These are phyloP conservation scores for Drosophila colorata DNA, from an alignment of 2,888 invertebrate species.

Conservation along the genomic window DNA sequence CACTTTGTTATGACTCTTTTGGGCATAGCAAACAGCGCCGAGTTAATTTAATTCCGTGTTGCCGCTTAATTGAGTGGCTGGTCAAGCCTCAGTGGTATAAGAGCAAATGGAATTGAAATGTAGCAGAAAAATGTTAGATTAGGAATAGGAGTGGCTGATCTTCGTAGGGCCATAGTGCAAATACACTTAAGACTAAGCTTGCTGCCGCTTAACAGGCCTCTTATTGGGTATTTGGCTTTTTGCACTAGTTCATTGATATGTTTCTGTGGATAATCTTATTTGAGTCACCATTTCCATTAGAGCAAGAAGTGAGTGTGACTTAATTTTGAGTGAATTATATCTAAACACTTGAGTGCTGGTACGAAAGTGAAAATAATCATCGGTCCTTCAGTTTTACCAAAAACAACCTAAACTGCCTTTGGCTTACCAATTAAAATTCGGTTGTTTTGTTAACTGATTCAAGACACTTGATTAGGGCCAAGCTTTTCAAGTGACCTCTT, in stretches of 20 bases:
- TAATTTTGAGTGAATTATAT: not conserved
- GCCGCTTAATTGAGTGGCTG: slow-evolving; percentile 68
- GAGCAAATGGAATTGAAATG: slow-evolving; percentile 52
- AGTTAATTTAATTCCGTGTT: slow-evolving; percentile 76
- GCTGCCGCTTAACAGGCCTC: slow-evolving; percentile 1
- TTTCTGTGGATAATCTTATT: not conserved
- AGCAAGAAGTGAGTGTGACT: not conserved
- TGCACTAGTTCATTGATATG: not conserved
- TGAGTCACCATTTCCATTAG: not conserved
- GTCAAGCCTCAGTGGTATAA: slow-evolving; percentile 43
- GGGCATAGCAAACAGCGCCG: slow-evolving; percentile 38
- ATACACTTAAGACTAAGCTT: not conserved
- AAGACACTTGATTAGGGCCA: too few species aligned
- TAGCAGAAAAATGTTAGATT: slow-evolving; percentile 27
- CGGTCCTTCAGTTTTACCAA: too few species aligned
- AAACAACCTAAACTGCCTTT: too few species aligned
- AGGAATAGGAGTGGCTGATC: slow-evolving; percentile 15
- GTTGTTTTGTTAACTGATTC: too few species aligned
- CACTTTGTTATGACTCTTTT: slow-evolving; percentile 69
- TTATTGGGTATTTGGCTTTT: slow-evolving; percentile 16
- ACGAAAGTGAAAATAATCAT: not conserved
- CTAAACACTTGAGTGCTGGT: not conserved
- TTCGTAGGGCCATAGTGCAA: not conserved
- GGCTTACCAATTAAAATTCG: too few species aligned
- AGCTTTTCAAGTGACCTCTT: too few species aligned